Base-by-base conservation (phyloP, 2,888 invertebrate genomes). In the Leptodirus hochenwartii region DNA sequence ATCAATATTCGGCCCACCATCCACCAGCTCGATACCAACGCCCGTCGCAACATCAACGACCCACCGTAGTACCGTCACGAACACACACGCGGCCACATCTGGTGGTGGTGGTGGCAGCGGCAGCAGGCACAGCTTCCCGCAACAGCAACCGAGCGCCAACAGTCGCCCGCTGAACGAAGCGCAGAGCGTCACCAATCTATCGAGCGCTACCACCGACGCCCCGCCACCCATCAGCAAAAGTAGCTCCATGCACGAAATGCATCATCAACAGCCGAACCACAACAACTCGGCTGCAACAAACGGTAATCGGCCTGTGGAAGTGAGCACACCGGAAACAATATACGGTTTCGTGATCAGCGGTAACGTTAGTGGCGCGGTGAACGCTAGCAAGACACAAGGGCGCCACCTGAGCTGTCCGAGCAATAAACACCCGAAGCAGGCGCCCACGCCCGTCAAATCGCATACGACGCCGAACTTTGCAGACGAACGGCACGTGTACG, bases 301-400 rank as follows among this genome's bases (percentile, higher is more conserved):
- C 20, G 20, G 8, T 9, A 20, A 32, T 24, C 31, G 39, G 29
- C 30, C 37, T n/a, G 39, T 56, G 4, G 56, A 56, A 37, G 35
- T 74, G 1, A 75, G 76, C 1, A 71, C 75, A 4, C 72, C 76
- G 0, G 76, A 76, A 47, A 76, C 75, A 4, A 76, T 76, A 32
- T 68, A 66, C 11, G 76, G 76, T 1, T 58, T 76, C 15, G 74
- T 76, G 27, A 75, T n/a, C n/a, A n/a, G n/a, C n/a, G n/a, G n/a
- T n/a, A n/a, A n/a, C n/a, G n/a, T n/a, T n/a, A n/a, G n/a, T n/a
- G n/a, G n/a, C n/a, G n/a, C n/a, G n/a, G n/a, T n/a, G n/a, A n/a
- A 47, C 27, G 46, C 48, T 14, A 50, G 49, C 23, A 46, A 47
- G 30, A 46, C 47, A n/a, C 47, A 46, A 35, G 44, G 43, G 17